Evolutionary conservation across 1,140 invertebrate genomes (phyloP).

Genomic region (Philopotamus ludificatus): DNA sequence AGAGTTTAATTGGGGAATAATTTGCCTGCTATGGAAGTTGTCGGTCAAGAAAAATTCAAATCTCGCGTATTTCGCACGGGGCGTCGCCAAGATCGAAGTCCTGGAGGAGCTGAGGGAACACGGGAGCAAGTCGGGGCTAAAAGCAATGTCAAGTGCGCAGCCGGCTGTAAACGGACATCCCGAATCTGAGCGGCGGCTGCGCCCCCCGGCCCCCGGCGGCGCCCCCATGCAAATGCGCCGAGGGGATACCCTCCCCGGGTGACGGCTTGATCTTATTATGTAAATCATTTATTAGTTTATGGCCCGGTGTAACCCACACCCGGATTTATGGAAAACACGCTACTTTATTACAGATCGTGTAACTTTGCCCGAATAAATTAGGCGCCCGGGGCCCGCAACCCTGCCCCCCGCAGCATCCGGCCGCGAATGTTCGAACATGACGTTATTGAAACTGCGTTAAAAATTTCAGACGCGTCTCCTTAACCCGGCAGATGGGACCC

Average conservation of each 20-base stretch:
- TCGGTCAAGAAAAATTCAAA: no score
- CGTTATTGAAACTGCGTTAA: no score
- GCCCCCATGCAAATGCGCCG: constrained; percentile 6
- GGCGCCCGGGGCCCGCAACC: no score
- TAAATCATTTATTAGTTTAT: constrained; percentile 18
- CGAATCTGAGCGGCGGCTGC: constrained; percentile 10
- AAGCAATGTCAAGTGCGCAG: constrained; percentile 16
- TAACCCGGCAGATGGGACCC: no score
- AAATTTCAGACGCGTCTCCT: no score
- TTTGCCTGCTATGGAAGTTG: no score
- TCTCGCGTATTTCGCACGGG: constrained; percentile 1
- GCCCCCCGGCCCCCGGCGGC: not conserved
- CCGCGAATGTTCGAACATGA: no score
- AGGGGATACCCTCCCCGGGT: no score
- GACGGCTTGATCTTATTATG: constrained; percentile 5
- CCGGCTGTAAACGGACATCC: constrained; percentile 20
- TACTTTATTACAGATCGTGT: not conserved
- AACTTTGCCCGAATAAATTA: not conserved
- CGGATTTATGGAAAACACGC: not conserved
- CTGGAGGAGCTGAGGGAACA: no score
- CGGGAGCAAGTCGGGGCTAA: not conserved
- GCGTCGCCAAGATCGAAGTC: not conserved
- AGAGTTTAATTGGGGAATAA: no score
- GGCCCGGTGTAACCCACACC: not conserved
- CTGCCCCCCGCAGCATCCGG: no score